Evolutionary conservation across 2,797 vertebrate genomes (phyloP).

Genomic region (Chaenodraco wilsoni): DNA sequence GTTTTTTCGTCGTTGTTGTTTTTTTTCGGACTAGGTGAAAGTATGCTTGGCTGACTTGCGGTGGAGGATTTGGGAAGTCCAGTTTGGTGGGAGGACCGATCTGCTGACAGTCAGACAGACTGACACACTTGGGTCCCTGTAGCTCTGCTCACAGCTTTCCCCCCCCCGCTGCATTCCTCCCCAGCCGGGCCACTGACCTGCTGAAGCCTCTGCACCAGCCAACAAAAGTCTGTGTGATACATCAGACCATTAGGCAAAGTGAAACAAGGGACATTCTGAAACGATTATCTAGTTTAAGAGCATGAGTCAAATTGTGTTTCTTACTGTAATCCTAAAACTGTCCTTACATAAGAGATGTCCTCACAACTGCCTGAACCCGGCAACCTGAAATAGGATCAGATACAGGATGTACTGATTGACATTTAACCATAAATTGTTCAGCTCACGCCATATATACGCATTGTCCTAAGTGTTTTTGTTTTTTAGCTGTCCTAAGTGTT

Average conservation of each 20-base stretch:
- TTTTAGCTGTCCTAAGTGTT: too few relatives aligned
- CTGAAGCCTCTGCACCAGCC: constrained; percentile 40
- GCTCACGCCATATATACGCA: background rate
- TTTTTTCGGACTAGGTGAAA: constrained; percentile 38
- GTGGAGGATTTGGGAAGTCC: constrained; percentile 67
- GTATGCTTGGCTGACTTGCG: constrained; percentile 59
- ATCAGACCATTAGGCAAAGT: constrained; percentile 14
- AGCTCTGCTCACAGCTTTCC: constrained; percentile 51
- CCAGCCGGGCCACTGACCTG: constrained; percentile 36
- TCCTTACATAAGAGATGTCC: background rate
- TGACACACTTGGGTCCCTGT: constrained; percentile 73
- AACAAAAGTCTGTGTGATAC: constrained; percentile 25
- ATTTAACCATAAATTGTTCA: constrained; percentile 27
- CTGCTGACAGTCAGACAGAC: constrained; percentile 71
- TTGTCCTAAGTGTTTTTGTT: too few relatives aligned
- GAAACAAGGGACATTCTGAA: constrained; percentile 19
- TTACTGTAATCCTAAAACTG: background rate
- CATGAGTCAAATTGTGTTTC: constrained; percentile 4
- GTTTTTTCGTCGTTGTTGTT: background rate
- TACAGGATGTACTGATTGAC: background rate
- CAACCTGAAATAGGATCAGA: background rate
- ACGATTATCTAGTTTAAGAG: background rate
- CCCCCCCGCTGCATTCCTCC: constrained; percentile 63
- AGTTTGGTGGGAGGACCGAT: constrained; percentile 76
- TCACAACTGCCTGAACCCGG: background rate